Percentiles rank a stretch among this genome's conserved stretches.
Evolutionary conservation across 1,140 invertebrate species (phyloP).

Genomic region (Oreohelix idahoensis): DNA sequence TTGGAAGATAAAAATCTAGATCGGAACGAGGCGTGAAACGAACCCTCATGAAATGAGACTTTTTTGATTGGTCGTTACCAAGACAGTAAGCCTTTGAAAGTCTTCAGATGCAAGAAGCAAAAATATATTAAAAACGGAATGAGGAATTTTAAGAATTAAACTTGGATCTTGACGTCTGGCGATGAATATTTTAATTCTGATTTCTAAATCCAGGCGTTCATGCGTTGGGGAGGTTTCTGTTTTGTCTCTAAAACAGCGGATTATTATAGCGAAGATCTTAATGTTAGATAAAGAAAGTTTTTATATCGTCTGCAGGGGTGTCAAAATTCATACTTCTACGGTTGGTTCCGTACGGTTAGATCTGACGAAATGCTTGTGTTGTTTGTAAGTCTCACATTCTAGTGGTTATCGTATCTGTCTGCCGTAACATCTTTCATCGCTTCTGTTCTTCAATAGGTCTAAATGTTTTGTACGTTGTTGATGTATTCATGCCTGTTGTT

Average conservation of each 20-base stretch:
- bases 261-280: no score
- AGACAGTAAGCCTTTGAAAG: not conserved
- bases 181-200: conserved; percentile 8
- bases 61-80: not conserved
- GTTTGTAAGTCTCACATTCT: no score
- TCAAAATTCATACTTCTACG: no score
- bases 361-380: no score
- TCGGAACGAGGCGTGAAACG: conserved; percentile 33
- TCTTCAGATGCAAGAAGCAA: not conserved
- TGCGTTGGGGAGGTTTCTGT: not conserved
- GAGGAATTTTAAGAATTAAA: not conserved
- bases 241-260: not conserved
- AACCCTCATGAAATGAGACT: conserved; percentile 17
- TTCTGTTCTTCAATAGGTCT: no score
- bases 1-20: conserved; percentile 17
- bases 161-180: not conserved
- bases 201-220: not conserved
- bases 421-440: no score
- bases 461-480: no score
- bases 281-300: no score
- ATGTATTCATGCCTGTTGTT: no score
- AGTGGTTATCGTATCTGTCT: no score
- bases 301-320: no score
- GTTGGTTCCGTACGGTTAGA: no score
- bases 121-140: conserved; percentile 7